Evolutionary conservation across 2,888 invertebrate genomes (phyloP).

Genomic region (Ethmia dodecea): DNA sequence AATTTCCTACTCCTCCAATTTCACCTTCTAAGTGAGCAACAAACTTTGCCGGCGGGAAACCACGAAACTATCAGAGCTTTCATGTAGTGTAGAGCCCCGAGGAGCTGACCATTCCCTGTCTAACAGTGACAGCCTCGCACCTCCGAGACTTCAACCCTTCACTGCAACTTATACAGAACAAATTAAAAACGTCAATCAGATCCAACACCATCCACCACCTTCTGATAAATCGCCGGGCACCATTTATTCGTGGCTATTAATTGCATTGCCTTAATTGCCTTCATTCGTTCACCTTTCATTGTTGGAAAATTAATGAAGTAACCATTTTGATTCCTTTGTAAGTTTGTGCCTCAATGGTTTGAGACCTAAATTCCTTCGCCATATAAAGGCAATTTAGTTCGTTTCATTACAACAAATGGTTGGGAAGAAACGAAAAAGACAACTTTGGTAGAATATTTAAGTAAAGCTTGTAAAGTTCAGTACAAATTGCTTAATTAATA

Average conservation of each 20-base stretch:
- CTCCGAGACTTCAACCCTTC: slow-evolving; percentile 29
- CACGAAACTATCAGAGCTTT: slow-evolving; percentile 25
- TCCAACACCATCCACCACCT: slow-evolving; percentile 54
- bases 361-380: slow-evolving; percentile 30
- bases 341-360: slow-evolving; percentile 24
- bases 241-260: slow-evolving; percentile 64
- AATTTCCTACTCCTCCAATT: no score
- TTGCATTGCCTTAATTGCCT: slow-evolving; percentile 62
- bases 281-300: slow-evolving; percentile 56
- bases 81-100: slow-evolving; percentile 26
- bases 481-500: no score
- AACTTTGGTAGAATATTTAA: no score
- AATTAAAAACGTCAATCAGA: slow-evolving; percentile 72
- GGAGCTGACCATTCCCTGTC: slow-evolving; percentile 37
- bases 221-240: slow-evolving; percentile 62
- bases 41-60: no score
- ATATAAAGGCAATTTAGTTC: no score
- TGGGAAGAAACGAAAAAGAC: no score
- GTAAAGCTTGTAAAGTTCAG: no score
- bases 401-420: no score
- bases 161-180: slow-evolving; percentile 19
- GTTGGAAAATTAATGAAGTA: slow-evolving; percentile 43
- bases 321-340: slow-evolving; percentile 39
- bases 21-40: no score
- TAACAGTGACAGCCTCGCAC: slow-evolving; percentile 36